A percentile compares a stretch with the other conserved stretches of the same genome.
These are phyloP conservation scores for Girardinichthys multiradiatus DNA, from an alignment of 2,113 vertebrate species.

Conservation along the genomic window DNA sequence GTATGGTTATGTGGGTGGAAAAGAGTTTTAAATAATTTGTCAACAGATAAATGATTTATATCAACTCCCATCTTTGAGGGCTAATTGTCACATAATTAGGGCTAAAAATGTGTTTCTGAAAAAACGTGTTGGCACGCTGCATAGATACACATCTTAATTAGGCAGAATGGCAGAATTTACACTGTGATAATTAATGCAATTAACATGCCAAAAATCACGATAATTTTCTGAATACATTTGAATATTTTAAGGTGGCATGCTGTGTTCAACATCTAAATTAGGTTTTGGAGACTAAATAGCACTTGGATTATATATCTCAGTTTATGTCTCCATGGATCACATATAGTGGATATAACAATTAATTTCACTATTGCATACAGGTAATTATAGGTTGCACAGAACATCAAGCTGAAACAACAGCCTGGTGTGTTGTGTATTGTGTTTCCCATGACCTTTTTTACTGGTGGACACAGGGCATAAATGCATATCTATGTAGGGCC, in stretches of 20 bases:
- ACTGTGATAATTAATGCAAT: conserved; percentile 54
- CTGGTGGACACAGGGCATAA: too few relatives aligned
- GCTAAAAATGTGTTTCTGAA: conserved; percentile 35
- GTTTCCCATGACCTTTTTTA: too few relatives aligned
- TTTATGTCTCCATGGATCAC: background rate
- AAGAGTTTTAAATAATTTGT: conserved; percentile 31
- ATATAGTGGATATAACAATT: background rate
- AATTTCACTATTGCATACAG: background rate
- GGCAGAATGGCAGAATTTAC: conserved; percentile 44
- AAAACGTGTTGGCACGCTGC: conserved; percentile 16
- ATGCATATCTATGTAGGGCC: too few relatives aligned
- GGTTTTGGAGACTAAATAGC: conserved; percentile 22
- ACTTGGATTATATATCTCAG: background rate
- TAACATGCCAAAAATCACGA: conserved; percentile 43
- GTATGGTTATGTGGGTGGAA: conserved; percentile 5
- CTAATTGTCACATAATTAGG: conserved; percentile 53
- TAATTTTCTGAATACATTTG: conserved; percentile 50
- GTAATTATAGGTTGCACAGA: background rate
- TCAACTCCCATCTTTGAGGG: conserved; percentile 24
- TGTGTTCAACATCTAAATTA: conserved; percentile 14
- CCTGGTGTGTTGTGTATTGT: background rate
- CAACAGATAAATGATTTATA: conserved; percentile 31
- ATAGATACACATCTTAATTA: conserved; percentile 44
- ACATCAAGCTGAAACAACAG: background rate
- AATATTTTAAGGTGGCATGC: conserved; percentile 43